phyloP scores from a whole-genome alignment of 2,113 vertebrate genomes.

The Orientallactaga bullata region DNA sequence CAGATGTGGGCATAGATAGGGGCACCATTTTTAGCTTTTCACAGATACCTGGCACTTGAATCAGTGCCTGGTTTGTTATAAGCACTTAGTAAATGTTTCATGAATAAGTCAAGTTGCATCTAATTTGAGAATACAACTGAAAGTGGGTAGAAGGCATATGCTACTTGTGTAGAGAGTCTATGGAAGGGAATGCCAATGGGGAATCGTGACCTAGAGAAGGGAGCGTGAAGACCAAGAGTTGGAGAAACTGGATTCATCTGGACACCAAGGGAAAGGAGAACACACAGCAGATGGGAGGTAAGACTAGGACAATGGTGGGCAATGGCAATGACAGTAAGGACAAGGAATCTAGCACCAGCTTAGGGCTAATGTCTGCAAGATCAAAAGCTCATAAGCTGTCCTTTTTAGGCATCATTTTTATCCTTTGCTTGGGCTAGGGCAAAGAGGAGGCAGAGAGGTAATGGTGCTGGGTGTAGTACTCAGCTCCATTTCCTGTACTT shows the following conservation, averaged over 20 bases:
- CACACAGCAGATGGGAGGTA: neutral
- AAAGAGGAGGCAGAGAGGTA: neutral
- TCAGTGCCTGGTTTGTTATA: neutral
- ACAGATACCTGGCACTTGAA: neutral
- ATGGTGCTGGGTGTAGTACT: neutral
- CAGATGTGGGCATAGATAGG: neutral
- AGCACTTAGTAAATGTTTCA: neutral
- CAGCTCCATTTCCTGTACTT: rapidly evolving
- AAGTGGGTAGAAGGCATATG: neutral
- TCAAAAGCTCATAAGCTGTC: neutral
- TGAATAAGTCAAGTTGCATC: neutral
- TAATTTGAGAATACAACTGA: neutral
- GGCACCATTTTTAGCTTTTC: neutral
- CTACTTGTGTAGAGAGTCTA: neutral
- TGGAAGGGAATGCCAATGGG: neutral
- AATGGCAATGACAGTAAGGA: neutral
- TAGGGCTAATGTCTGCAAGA: neutral
- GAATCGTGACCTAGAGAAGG: neutral
- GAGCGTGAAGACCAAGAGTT: neutral
- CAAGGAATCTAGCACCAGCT: neutral
- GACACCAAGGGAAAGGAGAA: neutral
- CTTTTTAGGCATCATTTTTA: neutral
- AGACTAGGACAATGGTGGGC: neutral
- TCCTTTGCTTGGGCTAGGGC: neutral
- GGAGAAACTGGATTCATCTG: neutral